Conservation (phyloP, 2,113 vertebrate genomes). For the Tricholaema leucomelas region DNA sequence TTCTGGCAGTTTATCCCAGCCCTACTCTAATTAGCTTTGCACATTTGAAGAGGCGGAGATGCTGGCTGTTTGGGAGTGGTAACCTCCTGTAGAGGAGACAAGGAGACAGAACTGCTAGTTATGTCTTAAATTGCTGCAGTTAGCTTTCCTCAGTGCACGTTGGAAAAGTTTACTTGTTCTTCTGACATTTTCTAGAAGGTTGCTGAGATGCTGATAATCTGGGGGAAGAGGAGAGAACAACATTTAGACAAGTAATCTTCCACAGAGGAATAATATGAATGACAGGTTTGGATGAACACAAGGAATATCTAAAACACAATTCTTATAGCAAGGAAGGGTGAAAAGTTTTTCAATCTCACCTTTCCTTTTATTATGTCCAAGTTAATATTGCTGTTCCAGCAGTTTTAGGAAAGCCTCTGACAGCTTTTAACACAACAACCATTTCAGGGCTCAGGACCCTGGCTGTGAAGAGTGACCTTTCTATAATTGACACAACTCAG, state of each 20-base stretch:
- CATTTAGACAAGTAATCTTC: slow-evolving; percentile 15
- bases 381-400: slow-evolving; percentile 58
- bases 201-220: background rate
- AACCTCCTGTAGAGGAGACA: slow-evolving; percentile 7
- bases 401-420: slow-evolving; percentile 65
- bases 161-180: slow-evolving; percentile 27
- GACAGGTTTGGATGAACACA: slow-evolving; percentile 12
- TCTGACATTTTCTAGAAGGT: slow-evolving; percentile 38
- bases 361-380: slow-evolving; percentile 38
- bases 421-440: slow-evolving; percentile 69
- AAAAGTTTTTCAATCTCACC: slow-evolving; percentile 33
- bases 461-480: slow-evolving; percentile 70
- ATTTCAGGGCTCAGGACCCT: slow-evolving; percentile 54
- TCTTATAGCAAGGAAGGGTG: background rate
- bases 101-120: slow-evolving; percentile 14
- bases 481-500: slow-evolving; percentile 68
- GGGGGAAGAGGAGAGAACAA: background rate
- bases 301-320: background rate
- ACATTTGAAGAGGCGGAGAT: background rate
- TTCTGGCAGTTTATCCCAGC: slow-evolving; percentile 6
- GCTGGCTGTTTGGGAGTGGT: background rate
- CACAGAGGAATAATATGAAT: slow-evolving; percentile 19
- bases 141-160: background rate
- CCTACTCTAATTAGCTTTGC: slow-evolving; percentile 26
- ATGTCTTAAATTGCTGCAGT: background rate